phyloP scores from a whole-genome alignment of 2,113 vertebrate species.

The Aspiorhynchus laticeps region DNA sequence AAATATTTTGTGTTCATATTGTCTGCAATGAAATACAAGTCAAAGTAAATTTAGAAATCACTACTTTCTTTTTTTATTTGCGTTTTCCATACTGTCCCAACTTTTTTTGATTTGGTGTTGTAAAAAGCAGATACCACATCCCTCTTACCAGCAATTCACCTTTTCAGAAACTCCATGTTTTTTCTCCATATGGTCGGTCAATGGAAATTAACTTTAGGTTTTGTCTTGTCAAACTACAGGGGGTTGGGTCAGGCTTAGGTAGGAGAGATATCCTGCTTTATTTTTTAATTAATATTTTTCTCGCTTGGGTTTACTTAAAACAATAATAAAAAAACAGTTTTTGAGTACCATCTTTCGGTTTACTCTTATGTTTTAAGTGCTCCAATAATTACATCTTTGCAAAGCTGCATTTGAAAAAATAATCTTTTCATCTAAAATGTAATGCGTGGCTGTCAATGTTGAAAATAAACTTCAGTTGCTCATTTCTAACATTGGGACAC shows the following conservation, averaged over 20 bases:
- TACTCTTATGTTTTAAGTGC: not conserved
- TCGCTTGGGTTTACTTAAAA: not conserved
- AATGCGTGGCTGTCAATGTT: not conserved
- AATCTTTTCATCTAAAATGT: too few relatives aligned
- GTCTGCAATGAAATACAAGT: too few relatives aligned
- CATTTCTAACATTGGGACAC: not conserved
- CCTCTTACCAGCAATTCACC: not conserved
- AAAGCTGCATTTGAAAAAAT: not conserved
- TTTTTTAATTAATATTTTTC: not conserved
- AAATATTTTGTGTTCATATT: too few relatives aligned
- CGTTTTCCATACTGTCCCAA: too few relatives aligned
- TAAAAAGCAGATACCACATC: not conserved
- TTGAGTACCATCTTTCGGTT: not conserved
- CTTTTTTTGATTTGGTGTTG: too few relatives aligned
- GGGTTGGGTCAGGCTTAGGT: not conserved
- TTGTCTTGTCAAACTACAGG: constrained; percentile 23
- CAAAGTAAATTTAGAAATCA: too few relatives aligned
- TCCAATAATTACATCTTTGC: not conserved
- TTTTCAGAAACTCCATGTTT: not conserved
- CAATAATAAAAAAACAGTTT: not conserved
- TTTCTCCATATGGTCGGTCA: not conserved
- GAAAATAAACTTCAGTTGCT: not conserved
- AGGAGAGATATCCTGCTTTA: not conserved
- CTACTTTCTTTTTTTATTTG: too few relatives aligned
- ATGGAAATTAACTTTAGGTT: not conserved